Evolutionary conservation across 2,113 vertebrate species (phyloP), one percentile per base, ranked within the genome.

Genomic region (Limnothrissa miodon): DNA sequence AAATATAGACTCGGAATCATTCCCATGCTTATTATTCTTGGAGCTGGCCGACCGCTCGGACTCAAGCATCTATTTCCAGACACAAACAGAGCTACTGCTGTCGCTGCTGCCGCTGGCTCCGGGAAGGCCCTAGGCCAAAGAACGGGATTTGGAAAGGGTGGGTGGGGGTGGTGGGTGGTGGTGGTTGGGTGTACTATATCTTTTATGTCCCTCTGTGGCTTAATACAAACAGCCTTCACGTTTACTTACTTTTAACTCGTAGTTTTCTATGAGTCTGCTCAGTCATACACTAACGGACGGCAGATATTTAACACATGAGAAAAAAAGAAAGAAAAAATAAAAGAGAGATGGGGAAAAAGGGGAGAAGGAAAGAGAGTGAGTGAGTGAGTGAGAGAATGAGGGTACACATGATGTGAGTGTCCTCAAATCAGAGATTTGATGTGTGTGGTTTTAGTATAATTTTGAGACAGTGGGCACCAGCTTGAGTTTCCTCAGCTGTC

Each of bases 191-290:
- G 79, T 88, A 89, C 86, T 81, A 90, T 89, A 89, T 87, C 88
- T 90, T 90, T 85, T 83, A 70, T 85, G 91, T 85, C 78, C 86
- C 82, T 85, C 2, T 8, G 83, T 90, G 88, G 82, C 85, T 86
- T 83, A 91, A 90, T 89, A 81, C 85, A 92, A 93, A 92, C 86
- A 88, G 42, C 79, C 62, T 42, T 19, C 33, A 36, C 74, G 86
- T 80, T 89, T 78, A 87, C 39, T 4, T 78, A 87, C 90, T 87
- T 29, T 33, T 74, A 74, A 74, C 66, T 74, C 66, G 36, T 74
- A 11, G 66, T 74, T 74, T 74, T 13, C 66, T 74, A n/a, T 74
- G 17, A 36, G 66, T 74, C 66, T 17, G 66, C 66, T 36, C 66
- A 74, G 5, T 74, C 3, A 74, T 36, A 74, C 82, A 78, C 36